Conservation (phyloP, 2,113 vertebrate species). For the Labrus mixtus region DNA sequence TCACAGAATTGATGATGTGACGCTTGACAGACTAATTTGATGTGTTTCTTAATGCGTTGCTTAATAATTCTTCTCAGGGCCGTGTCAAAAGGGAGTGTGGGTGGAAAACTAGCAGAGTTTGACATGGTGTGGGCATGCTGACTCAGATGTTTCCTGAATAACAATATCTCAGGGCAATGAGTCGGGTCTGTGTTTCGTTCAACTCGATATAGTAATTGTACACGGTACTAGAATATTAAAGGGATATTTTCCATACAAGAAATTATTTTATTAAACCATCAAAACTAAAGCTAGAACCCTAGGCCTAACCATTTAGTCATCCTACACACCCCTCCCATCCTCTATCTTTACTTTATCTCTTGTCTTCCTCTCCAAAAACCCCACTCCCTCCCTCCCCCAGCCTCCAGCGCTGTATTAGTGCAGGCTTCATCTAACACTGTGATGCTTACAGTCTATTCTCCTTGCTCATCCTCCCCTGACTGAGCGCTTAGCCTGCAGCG, state of each 20-base stretch:
- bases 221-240: background rate
- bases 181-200: background rate
- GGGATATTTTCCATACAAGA: background rate
- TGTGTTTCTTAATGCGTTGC: constrained; percentile 16
- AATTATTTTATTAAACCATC: background rate
- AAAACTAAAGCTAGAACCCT: background rate
- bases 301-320: background rate
- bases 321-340: background rate
- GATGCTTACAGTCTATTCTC: constrained; percentile 75
- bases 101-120: constrained; percentile 9
- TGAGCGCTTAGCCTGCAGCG: constrained; percentile 70
- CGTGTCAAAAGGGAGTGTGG: constrained; percentile 4
- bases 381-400: constrained; percentile 15
- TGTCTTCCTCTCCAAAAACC: constrained; percentile 3
- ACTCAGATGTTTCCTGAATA: constrained; percentile 35
- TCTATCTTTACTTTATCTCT: constrained; percentile 28
- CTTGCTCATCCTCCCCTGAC: constrained; percentile 72
- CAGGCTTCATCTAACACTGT: constrained; percentile 63
- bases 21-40: background rate
- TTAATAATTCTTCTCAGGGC: constrained; percentile 5
- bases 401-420: constrained; percentile 57
- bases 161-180: constrained; percentile 12
- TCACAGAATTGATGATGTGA: background rate
- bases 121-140: constrained; percentile 23
- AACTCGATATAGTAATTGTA: background rate